phyloP scores from a whole-genome alignment of 2,797 vertebrate genomes.

The Oceanodroma leucorhoa region DNA sequence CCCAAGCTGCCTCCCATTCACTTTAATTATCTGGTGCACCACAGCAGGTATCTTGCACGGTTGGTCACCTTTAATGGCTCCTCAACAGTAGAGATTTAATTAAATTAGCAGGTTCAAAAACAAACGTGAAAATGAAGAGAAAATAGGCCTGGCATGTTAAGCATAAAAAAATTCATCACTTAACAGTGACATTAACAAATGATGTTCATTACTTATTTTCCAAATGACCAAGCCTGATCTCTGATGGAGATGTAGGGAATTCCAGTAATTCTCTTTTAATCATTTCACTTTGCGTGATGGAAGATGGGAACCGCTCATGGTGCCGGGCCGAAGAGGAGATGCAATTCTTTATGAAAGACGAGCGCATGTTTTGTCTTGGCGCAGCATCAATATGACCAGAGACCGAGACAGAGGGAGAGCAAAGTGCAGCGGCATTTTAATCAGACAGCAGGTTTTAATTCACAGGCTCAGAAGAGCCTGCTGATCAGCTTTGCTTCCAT shows the following conservation, averaged over 20 bases:
- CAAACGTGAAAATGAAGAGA: slow-evolving; percentile 53
- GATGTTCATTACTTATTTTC: slow-evolving; percentile 81
- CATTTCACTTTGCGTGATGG: slow-evolving; percentile 56
- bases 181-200: slow-evolving; percentile 81
- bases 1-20: not conserved
- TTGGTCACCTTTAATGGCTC: slow-evolving; percentile 75
- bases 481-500: not conserved
- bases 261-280: slow-evolving; percentile 66
- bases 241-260: slow-evolving; percentile 69
- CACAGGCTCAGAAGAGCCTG: not conserved
- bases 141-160: slow-evolving; percentile 60
- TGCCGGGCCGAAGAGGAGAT: not conserved
- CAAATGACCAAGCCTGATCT: slow-evolving; percentile 69
- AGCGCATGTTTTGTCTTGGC: not conserved
- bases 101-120: slow-evolving; percentile 75
- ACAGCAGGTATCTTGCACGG: slow-evolving; percentile 72
- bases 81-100: slow-evolving; percentile 79
- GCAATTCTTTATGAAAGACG: not conserved
- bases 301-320: slow-evolving; percentile 13
- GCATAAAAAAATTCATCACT: slow-evolving; percentile 57
- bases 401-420: not conserved
- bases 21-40: slow-evolving; percentile 69
- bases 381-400: not conserved
- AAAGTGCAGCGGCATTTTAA: not conserved
- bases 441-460: not conserved